These are phyloP conservation scores for Triplophysa bombifrons DNA, from an alignment of 2,797 vertebrate genomes.

Conservation along the genomic window DNA sequence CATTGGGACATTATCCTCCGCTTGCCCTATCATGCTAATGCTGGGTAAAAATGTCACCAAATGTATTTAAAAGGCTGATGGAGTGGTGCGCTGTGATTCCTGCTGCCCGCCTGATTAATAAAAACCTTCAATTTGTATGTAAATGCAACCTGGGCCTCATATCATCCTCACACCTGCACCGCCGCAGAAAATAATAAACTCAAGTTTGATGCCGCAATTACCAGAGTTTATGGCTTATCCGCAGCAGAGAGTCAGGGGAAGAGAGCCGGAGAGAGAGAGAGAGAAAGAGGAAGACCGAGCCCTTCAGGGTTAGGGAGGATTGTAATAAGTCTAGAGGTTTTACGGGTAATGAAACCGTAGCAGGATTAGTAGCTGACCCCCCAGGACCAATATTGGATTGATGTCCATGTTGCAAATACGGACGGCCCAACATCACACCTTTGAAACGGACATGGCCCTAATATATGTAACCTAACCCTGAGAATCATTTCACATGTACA, in stretches of 20 bases:
- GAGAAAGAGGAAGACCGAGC: conserved; percentile 57
- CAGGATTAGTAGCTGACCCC: conserved; percentile 35
- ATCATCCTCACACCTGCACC: conserved; percentile 98
- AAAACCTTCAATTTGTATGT: conserved; percentile 99
- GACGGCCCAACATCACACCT: conserved; percentile 12
- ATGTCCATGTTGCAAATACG: conserved; percentile 30
- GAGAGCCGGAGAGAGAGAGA: conserved; percentile 53
- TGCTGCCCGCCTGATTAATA: conserved; percentile 99
- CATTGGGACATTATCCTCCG: conserved; percentile 99
- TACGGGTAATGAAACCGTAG: conserved; percentile 34
- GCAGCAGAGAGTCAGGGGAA: conserved; percentile 74
- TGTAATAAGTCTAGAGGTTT: conserved; percentile 62
- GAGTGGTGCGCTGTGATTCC: conserved; percentile 99
- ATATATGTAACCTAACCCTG: background rate
- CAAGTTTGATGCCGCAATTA: conserved; percentile 99
- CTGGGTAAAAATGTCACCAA: conserved; percentile 99
- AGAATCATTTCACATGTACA: background rate
- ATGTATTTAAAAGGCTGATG: conserved; percentile 99
- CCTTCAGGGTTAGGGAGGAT: conserved; percentile 67
- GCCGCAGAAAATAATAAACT: conserved; percentile 99
- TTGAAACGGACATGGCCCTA: background rate
- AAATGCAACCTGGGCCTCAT: conserved; percentile 97
- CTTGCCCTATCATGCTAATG: conserved; percentile 99
- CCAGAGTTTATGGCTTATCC: conserved; percentile 91
- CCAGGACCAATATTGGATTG: conserved; percentile 41